These are phyloP conservation scores for Rhagium mordax DNA, from an alignment of 2,888 invertebrate species.

Conservation along the genomic window DNA sequence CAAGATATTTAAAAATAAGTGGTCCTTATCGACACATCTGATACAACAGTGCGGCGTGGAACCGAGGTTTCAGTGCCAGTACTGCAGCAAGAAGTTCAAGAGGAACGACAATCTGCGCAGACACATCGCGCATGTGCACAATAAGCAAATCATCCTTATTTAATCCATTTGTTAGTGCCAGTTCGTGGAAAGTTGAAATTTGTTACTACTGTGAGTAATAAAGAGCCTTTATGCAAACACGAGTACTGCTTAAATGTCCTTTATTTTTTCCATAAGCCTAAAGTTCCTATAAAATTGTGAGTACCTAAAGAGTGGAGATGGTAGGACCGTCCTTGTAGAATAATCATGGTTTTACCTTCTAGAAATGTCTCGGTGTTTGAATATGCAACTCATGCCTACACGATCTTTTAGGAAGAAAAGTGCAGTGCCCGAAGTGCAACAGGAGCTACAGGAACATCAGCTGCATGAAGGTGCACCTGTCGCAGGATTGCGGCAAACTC, in stretches of 20 bases:
- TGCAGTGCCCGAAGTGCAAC: conserved; percentile 63
- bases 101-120: conserved; percentile 28
- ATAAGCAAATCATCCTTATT: not conserved
- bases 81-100: conserved; percentile 40
- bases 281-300: too few species aligned
- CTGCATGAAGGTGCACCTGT: conserved; percentile 66
- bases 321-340: too few species aligned
- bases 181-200: not conserved
- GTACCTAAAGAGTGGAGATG: too few species aligned
- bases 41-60: conserved; percentile 70
- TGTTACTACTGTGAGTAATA: not conserved
- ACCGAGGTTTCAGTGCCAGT: conserved; percentile 62
- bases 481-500: conserved; percentile 70
- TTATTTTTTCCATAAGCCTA: not conserved
- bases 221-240: not conserved
- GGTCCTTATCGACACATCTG: conserved; percentile 69
- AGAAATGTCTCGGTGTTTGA: too few species aligned
- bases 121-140: conserved; percentile 14
- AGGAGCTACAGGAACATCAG: conserved; percentile 67
- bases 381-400: too few species aligned
- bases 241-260: not conserved
- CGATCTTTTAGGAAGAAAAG: too few species aligned
- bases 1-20: conserved; percentile 72
- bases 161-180: not conserved
- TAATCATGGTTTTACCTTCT: too few species aligned